These are phyloP conservation scores for Branchinecta lindahli DNA, from an alignment of 1,140 invertebrate genomes.

Conservation along the genomic window DNA sequence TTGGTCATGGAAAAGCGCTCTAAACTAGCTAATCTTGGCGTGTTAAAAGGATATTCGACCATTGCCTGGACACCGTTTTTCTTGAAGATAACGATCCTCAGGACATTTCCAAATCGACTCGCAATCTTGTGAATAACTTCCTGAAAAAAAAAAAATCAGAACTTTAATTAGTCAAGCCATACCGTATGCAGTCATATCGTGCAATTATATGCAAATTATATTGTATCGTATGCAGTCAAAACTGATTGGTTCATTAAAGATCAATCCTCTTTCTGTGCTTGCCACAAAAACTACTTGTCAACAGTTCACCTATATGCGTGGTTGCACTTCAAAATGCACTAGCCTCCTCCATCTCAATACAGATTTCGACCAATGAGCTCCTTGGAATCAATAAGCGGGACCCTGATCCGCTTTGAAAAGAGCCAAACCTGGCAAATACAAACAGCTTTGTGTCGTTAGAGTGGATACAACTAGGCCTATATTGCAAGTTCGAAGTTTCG, in stretches of 20 bases:
- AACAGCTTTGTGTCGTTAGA: no score
- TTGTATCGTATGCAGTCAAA: constrained; percentile 4
- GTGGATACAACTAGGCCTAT: no score
- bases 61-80: constrained; percentile 97
- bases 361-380: no score
- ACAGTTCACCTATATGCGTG: no score
- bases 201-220: background rate
- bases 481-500: no score
- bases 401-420: no score
- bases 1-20: no score
- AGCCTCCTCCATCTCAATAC: background rate
- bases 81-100: constrained; percentile 96
- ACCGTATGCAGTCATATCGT: constrained; percentile 6
- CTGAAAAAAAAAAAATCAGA: constrained; percentile 39
- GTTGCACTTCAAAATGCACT: background rate
- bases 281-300: no score
- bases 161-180: constrained; percentile 11
- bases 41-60: constrained; percentile 89
- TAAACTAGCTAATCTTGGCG: background rate
- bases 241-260: background rate
- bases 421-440: no score
- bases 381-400: no score
- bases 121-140: constrained; percentile 96
- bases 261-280: background rate
- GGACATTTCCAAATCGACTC: constrained; percentile 82